These are phyloP conservation scores for Hippocampus comes DNA, from an alignment of 2,113 vertebrate species.

Conservation along the genomic window DNA sequence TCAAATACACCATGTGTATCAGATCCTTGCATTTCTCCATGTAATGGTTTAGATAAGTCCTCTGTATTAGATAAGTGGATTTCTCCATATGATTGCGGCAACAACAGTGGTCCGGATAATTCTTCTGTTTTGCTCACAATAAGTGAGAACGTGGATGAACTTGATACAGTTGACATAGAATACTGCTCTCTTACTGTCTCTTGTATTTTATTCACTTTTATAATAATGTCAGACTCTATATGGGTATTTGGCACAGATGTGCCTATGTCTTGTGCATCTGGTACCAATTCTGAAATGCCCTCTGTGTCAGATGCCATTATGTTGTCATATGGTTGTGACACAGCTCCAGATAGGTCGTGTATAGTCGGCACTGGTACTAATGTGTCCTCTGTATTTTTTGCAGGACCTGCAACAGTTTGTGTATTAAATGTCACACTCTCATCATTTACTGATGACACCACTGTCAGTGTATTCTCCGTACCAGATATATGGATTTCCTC, in stretches of 20 bases:
- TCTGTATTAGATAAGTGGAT: neutral
- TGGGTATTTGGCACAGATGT: neutral
- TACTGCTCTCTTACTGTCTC: neutral
- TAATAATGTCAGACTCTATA: neutral
- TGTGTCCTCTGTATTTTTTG: neutral
- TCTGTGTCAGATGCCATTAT: neutral
- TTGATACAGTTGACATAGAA: neutral
- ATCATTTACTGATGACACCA: neutral
- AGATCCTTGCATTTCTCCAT: neutral
- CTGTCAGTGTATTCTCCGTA: neutral
- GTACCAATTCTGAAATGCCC: neutral
- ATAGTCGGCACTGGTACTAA: neutral
- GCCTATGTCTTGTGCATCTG: neutral
- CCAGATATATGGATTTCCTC: constrained; percentile 3
- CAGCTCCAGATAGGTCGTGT: neutral
- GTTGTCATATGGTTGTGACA: neutral
- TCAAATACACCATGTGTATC: neutral
- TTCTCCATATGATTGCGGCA: neutral
- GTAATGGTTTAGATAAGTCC: neutral
- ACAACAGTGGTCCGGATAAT: neutral
- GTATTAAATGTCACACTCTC: neutral
- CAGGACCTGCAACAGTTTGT: neutral
- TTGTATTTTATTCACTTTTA: constrained; percentile 6
- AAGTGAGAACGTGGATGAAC: neutral
- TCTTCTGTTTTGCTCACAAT: constrained; percentile 6